A percentile compares a stretch with the other conserved stretches of the same genome.
Conservation (phyloP, 2,113 vertebrate genomes). For the Halichoerus grypus region DNA sequence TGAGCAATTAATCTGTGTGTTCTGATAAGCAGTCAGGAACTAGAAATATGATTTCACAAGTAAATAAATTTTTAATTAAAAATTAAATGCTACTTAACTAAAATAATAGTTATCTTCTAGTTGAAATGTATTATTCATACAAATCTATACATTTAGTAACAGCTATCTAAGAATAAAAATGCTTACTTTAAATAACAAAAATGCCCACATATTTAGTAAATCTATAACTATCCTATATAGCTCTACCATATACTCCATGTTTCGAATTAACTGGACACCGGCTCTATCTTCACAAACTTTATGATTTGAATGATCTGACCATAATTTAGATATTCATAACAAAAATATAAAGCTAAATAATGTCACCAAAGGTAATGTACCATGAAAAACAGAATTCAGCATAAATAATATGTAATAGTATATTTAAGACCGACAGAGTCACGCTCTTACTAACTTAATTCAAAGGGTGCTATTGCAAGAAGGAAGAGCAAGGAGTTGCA, state of each 20-base stretch:
- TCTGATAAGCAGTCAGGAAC: not conserved
- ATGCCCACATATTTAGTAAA: not conserved
- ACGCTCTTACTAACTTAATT: not conserved
- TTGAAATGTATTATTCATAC: not conserved
- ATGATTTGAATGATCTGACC: not conserved
- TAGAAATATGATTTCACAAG: conserved; percentile 1
- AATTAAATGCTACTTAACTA: not conserved
- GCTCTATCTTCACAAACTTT: not conserved
- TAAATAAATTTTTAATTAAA: not conserved
- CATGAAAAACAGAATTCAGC: not conserved
- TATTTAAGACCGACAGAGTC: not conserved
- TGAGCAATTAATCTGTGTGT: not conserved
- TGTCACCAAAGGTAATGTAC: not conserved
- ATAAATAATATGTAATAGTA: not conserved
- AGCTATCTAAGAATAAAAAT: not conserved
- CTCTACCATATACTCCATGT: not conserved
- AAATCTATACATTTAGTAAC: not conserved
- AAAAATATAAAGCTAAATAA: not conserved
- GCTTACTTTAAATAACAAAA: conserved; percentile 17
- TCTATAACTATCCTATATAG: not conserved
- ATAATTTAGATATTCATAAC: not conserved
- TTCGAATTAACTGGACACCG: conserved; percentile 15
- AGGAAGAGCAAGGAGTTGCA: not conserved
- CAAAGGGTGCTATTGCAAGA: not conserved
- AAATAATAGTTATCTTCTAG: conserved; percentile 7